These are phyloP conservation scores for Tetraneura akinire DNA, from an alignment of 1,140 invertebrate species.

Conservation along the genomic window DNA sequence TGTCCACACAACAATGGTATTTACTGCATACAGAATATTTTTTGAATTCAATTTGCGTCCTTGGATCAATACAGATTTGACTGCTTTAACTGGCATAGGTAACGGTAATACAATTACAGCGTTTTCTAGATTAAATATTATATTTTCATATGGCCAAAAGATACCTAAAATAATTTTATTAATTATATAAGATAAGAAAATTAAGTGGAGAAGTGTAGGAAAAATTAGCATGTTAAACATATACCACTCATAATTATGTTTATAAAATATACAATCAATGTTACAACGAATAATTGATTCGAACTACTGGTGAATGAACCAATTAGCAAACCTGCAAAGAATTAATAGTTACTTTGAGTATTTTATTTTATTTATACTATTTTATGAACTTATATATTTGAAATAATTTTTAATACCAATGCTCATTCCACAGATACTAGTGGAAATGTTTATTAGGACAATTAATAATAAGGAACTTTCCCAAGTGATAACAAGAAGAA, in stretches of 20 bases:
- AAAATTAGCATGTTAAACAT: not conserved
- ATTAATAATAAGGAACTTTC: constrained; percentile 8
- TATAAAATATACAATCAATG: not conserved
- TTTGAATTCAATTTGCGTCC: not conserved
- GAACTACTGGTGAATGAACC: not conserved
- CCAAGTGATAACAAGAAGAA: not conserved
- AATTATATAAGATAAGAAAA: too few species aligned
- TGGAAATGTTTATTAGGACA: not conserved
- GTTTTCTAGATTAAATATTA: not conserved
- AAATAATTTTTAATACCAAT: constrained; percentile 4
- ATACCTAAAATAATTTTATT: not conserved
- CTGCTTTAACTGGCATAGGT: not conserved
- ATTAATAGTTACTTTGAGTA: too few species aligned
- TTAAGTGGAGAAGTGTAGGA: too few species aligned
- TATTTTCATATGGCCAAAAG: constrained; percentile 9
- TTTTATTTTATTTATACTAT: too few species aligned
- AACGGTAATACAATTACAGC: not conserved
- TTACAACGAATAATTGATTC: not conserved
- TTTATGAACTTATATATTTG: not conserved
- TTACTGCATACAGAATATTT: not conserved
- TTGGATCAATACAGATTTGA: not conserved
- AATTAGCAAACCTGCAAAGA: constrained; percentile 17
- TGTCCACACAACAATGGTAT: not conserved
- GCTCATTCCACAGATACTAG: not conserved
- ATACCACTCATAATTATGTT: constrained; percentile 14